Base-by-base conservation (phyloP, 2,888 invertebrate species). In the Cryptophagus acutangulus region DNA sequence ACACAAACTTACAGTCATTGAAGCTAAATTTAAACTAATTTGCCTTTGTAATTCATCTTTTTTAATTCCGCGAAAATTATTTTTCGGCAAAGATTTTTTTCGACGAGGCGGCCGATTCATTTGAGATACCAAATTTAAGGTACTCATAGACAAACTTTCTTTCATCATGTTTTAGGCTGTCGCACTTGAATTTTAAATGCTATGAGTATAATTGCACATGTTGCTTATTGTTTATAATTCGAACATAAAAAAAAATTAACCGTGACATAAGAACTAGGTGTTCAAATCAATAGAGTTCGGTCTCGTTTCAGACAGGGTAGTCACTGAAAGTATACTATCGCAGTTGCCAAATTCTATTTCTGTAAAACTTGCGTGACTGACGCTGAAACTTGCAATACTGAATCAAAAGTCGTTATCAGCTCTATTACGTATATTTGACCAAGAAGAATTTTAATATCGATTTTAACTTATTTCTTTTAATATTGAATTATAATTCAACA, bases 61-160 rank as follows among this genome's bases (percentile, higher is more conserved):
- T 63, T 82, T 85, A 43, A 88, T 73, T 25, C 88, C 88, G 58
- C 87, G 78, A 67, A 87, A 87, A 62, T 77, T 77, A 65, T 79
- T 79, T 61, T 78, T 75, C 43, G 76, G 71, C 36, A 78, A 74
- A 34, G 75, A 76, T 45, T 69, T 74, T 36, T 57, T 57, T 26
- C 55, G 43, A 17, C 46, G 40, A 24, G 35, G 51, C 6, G 46
- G 45, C 4, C 49, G 41, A 37, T 30, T 46, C 36, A 44, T 3
- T 31, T 13, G 8, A 2, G 31, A 16, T 5, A 31, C 14, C 4
- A 52, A 52, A 39, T 53, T 57, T 37, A 62, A 50, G 36, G 51
- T 54, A 37, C 42, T 47, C 35, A 59, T 58, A 2, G 62, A 62
- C 6, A 49, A 52, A 41, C 58, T 57, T 3, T 51, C 25, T 15